A percentile compares a stretch with the other conserved stretches of the same genome.
phyloP scores from a whole-genome alignment of 2,797 vertebrate species.

The Holocentrus rufus region DNA sequence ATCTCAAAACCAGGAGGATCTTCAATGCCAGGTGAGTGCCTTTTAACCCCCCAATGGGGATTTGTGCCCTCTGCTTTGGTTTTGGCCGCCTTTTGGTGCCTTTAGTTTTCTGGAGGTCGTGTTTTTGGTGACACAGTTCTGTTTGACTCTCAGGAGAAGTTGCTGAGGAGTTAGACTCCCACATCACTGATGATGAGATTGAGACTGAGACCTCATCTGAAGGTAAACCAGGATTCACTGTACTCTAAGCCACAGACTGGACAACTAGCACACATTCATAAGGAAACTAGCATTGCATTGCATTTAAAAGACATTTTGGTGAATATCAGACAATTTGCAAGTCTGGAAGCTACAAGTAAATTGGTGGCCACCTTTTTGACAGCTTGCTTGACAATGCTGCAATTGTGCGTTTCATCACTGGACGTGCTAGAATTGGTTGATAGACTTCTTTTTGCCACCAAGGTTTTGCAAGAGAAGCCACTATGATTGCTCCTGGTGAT shows the following conservation, averaged over 20 bases:
- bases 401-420: not conserved
- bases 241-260: not conserved
- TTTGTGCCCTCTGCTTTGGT: not conserved
- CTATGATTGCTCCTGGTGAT: not conserved
- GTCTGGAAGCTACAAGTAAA: not conserved
- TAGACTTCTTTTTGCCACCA: not conserved
- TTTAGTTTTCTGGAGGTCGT: not conserved
- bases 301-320: no score
- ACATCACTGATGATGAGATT: slow-evolving; percentile 60
- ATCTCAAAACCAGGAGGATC: no score
- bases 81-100: no score
- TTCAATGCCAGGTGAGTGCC: no score
- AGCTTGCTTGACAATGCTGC: not conserved
- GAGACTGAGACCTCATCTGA: slow-evolving; percentile 63
- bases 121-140: slow-evolving; percentile 43
- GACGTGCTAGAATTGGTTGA: not conserved
- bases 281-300: not conserved
- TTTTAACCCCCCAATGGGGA: not conserved
- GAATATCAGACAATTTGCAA: not conserved
- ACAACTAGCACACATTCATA: slow-evolving; percentile 1
- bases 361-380: not conserved
- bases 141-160: slow-evolving; percentile 64
- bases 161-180: slow-evolving; percentile 56
- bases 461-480: not conserved
- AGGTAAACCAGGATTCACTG: slow-evolving; percentile 53